These are phyloP conservation scores for Neodiprion fabricii DNA, from an alignment of 1,140 invertebrate species.

Conservation along the genomic window DNA sequence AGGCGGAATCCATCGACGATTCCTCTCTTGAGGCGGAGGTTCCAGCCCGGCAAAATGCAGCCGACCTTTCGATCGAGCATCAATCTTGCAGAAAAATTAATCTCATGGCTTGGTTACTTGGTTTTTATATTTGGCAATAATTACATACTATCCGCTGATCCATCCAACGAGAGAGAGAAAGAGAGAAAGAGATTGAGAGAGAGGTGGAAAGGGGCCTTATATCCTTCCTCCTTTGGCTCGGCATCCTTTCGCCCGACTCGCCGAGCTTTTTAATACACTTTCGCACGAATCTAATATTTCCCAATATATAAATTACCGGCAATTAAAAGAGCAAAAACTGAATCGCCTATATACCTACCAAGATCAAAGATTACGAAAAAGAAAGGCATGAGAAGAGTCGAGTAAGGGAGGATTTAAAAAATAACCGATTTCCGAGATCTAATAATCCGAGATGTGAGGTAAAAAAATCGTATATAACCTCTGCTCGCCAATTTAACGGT, in stretches of 20 bases:
- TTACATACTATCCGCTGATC: constrained; percentile 41
- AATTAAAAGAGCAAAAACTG: constrained; percentile 53
- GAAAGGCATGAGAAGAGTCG: constrained; percentile 31
- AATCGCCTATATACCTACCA: not conserved
- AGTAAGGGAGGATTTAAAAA: constrained; percentile 14
- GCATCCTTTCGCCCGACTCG: constrained; percentile 1
- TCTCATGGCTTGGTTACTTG: constrained; percentile 40
- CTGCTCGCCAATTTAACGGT: too few relatives aligned
- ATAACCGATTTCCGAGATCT: constrained; percentile 1
- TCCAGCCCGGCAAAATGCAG: not conserved
- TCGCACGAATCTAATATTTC: constrained; percentile 63
- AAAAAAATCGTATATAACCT: too few relatives aligned
- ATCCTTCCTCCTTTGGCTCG: not conserved
- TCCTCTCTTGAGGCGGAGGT: constrained; percentile 12
- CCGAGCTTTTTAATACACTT: constrained; percentile 55
- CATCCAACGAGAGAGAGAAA: constrained; percentile 8
- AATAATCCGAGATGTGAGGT: too few relatives aligned
- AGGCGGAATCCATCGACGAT: constrained; percentile 44
- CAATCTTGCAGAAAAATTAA: constrained; percentile 59
- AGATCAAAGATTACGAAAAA: constrained; percentile 35
- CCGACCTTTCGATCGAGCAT: constrained; percentile 41
- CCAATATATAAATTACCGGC: constrained; percentile 58
- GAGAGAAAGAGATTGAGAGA: constrained; percentile 10
- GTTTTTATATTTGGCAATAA: constrained; percentile 61
- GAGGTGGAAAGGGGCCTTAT: not conserved